Percentiles rank a stretch among this genome's conserved stretches.
These are phyloP conservation scores for Synergus laeviventris DNA, from an alignment of 2,888 invertebrate genomes.

Conservation along the genomic window DNA sequence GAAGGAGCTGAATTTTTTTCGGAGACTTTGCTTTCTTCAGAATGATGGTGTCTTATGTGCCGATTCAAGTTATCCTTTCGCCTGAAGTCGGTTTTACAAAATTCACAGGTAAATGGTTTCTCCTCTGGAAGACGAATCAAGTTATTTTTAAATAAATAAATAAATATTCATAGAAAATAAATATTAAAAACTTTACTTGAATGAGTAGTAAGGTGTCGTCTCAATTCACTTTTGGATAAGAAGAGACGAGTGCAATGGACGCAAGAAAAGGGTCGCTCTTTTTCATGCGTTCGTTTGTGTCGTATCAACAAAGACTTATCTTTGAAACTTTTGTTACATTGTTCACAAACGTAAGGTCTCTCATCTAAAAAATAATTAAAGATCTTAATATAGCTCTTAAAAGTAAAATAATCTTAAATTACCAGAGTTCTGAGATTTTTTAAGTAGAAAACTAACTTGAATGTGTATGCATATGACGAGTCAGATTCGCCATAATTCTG, in stretches of 20 bases:
- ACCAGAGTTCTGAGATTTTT: constrained; percentile 20
- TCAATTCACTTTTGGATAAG: constrained; percentile 74
- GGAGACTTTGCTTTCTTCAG: constrained; percentile 70
- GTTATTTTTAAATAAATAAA: neutral
- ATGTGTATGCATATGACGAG: constrained; percentile 84
- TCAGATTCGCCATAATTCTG: constrained; percentile 82
- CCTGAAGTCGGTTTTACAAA: constrained; percentile 84
- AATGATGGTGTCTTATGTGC: constrained; percentile 87
- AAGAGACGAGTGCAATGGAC: constrained; percentile 73
- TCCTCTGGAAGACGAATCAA: constrained; percentile 76
- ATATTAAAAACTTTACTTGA: constrained; percentile 63
- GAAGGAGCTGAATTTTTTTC: neutral
- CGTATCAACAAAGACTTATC: constrained; percentile 71
- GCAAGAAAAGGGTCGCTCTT: constrained; percentile 74
- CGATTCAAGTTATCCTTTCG: constrained; percentile 88
- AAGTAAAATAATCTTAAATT: constrained; percentile 34
- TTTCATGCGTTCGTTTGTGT: constrained; percentile 74
- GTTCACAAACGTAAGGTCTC: constrained; percentile 70
- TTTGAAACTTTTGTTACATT: constrained; percentile 73
- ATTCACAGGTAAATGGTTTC: constrained; percentile 84
- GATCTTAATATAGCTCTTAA: constrained; percentile 8
- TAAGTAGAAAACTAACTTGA: constrained; percentile 77
- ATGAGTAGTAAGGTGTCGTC: constrained; percentile 74
- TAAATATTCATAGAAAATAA: neutral
- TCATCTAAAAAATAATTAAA: constrained; percentile 61